Evolutionary conservation across 35 echinoderm and acorn worm species (phyloP).

Genomic region (Antedon bifida): DNA sequence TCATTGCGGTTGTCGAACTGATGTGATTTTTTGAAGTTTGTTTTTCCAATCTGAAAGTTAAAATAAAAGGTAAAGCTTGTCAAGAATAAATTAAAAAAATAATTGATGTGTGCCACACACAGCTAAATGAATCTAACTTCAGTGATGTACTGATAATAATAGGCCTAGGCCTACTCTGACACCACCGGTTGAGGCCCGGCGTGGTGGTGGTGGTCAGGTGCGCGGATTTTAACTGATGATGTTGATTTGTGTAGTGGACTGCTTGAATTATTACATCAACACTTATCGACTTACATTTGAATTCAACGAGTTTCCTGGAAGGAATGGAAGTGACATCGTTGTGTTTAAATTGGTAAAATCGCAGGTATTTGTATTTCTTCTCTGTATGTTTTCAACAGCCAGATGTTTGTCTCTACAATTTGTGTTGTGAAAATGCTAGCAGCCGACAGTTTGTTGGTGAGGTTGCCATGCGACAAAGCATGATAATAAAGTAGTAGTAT

Average conservation of each 20-base stretch:
- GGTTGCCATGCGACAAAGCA: too few species aligned
- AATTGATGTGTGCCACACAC: not conserved
- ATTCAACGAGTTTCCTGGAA: constrained; percentile 85
- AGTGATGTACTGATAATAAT: too few species aligned
- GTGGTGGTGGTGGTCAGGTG: too few species aligned
- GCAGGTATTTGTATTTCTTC: not conserved
- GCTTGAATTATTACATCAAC: not conserved
- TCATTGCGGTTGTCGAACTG: constrained; percentile 91
- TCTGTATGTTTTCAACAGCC: not conserved
- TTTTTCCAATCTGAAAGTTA: constrained; percentile 55
- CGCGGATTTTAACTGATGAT: too few species aligned
- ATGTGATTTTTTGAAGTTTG: constrained; percentile 81
- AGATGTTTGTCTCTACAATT: not conserved
- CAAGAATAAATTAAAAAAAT: not conserved
- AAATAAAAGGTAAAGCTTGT: not conserved
- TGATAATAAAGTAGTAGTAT: too few species aligned
- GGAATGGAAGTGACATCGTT: constrained; percentile 81
- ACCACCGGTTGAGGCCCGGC: too few species aligned
- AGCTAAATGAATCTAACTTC: too few species aligned
- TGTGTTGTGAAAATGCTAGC: too few species aligned
- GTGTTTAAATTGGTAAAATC: not conserved
- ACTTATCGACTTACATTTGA: constrained; percentile 41
- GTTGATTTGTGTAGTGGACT: too few species aligned
- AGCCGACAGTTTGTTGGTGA: too few species aligned
- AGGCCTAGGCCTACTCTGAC: too few species aligned